Conservation (phyloP, 2,797 vertebrate genomes). For the Hippoglossus hippoglossus region DNA sequence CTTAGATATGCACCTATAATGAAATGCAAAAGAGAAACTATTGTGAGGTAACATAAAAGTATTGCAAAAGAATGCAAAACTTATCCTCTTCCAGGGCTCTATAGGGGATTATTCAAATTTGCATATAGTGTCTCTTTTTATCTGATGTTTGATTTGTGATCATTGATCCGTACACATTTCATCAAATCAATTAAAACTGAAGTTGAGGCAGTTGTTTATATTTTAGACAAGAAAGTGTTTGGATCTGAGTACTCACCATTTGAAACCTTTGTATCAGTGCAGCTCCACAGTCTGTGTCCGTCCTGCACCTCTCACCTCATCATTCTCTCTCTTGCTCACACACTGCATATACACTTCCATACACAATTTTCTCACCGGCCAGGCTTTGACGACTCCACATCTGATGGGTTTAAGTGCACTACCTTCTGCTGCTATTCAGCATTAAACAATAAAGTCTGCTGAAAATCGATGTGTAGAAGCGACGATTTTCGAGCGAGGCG, state of each 20-base stretch:
- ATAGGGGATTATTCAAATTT: no score
- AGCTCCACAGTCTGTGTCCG: background rate
- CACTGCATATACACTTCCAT: conserved; percentile 4
- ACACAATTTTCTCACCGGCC: conserved; percentile 27
- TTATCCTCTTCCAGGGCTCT: no score
- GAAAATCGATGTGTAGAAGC: conserved; percentile 55
- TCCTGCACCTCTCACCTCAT: conserved; percentile 21
- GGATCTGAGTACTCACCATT: no score
- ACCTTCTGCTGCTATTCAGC: conserved; percentile 49
- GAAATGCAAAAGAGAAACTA: no score
- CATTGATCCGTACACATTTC: no score
- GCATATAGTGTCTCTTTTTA: no score
- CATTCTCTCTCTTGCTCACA: conserved; percentile 12
- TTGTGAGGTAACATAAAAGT: no score
- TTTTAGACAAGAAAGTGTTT: background rate
- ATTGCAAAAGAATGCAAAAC: no score
- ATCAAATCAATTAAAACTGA: background rate
- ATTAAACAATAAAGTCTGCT: conserved; percentile 55
- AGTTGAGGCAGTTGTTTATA: background rate
- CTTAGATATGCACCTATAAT: no score
- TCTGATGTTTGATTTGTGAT: no score
- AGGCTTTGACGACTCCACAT: conserved; percentile 31
- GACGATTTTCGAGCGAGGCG: conserved; percentile 40
- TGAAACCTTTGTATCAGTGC: background rate
- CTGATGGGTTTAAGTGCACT: conserved; percentile 49